Base-by-base conservation (phyloP, 1,140 invertebrate genomes). In the Zaprionus vittiger region DNA sequence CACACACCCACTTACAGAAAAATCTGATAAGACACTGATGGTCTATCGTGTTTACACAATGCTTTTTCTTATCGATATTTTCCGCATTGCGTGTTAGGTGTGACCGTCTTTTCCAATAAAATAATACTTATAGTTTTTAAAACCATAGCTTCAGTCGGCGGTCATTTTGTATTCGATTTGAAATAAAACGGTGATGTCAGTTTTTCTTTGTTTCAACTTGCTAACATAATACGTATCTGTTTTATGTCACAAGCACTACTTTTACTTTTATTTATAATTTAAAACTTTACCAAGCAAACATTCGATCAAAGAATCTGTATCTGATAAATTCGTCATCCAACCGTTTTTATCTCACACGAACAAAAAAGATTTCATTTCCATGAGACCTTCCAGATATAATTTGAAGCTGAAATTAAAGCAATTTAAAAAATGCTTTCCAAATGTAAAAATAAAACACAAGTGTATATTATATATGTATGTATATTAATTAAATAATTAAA, bases 401-500 rank as follows among this genome's bases (percentile, higher is more conserved):
- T 31, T 31, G 12, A 17, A n/a, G 34, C 57, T 38, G 34, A 61
- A 60, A 60, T 26, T 28, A 28, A 12, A 5, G 5, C 41, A 15
- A 37, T 12, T 65, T 55, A 7, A 28, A 41, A 59, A 7, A 7
- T 44, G 2, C 15, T 31, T 17, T 4, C 26, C 12, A n/a, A 54
- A 54, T 34, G 24, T 34, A 15, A 54, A 68, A 65, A 47, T 47
- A n/a, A 73, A 76, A 73, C 52, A 54, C 9, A 49, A 41, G 85
- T 73, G 52, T 85, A 81, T 89, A 84, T 90, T 73, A 90, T 89
- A 90, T 89, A 81, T 89, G 70, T 87, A 84, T 89, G 81, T 85
- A 90, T 90, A 90, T 89, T 91, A 89, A 77, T 89, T 90, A 89
- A 89, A 89, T 89, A 91, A 90, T 89, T 89, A 89, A 89, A 89